These are phyloP conservation scores for Ectemnius continuus DNA, from an alignment of 2,888 invertebrate genomes.

Conservation along the genomic window DNA sequence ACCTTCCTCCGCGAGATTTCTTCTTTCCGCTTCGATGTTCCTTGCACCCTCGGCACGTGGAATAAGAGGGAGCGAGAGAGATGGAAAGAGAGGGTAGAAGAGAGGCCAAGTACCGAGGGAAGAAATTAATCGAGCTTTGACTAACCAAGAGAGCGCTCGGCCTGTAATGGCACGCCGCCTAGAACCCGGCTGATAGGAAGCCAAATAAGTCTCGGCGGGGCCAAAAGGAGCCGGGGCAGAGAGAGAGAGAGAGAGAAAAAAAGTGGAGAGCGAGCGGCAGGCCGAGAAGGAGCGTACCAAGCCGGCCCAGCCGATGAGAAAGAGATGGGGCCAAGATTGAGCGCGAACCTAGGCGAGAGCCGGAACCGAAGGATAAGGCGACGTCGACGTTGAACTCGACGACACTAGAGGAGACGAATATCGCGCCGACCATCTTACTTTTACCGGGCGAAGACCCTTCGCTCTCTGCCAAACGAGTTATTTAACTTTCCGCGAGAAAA, in stretches of 20 bases:
- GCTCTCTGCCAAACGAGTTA: slow-evolving; percentile 66
- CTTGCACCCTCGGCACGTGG: slow-evolving; percentile 10
- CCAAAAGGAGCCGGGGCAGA: slow-evolving; percentile 60
- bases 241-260: slow-evolving; percentile 58
- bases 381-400: too few species aligned
- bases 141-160: slow-evolving; percentile 36
- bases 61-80: too few species aligned
- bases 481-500: slow-evolving; percentile 58
- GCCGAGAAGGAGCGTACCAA: slow-evolving; percentile 12
- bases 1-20: slow-evolving; percentile 15
- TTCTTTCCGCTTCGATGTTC: slow-evolving; percentile 15
- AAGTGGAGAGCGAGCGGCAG: slow-evolving; percentile 17
- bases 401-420: slow-evolving; percentile 53
- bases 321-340: slow-evolving; percentile 12
- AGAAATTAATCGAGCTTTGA: slow-evolving; percentile 69
- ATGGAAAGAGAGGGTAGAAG: too few species aligned
- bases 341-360: slow-evolving; percentile 19
- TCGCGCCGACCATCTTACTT: slow-evolving; percentile 69
- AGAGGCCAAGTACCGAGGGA: slow-evolving; percentile 5
- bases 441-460: slow-evolving; percentile 58
- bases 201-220: slow-evolving; percentile 20
- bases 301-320: slow-evolving; percentile 30
- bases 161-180: slow-evolving; percentile 35
- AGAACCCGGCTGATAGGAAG: too few species aligned
- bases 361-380: slow-evolving; percentile 17